Percentiles rank a stretch among this genome's conserved stretches.
Evolutionary conservation across 2,888 invertebrate species (phyloP).

Genomic region (Drosophila pseudotalamancana): DNA sequence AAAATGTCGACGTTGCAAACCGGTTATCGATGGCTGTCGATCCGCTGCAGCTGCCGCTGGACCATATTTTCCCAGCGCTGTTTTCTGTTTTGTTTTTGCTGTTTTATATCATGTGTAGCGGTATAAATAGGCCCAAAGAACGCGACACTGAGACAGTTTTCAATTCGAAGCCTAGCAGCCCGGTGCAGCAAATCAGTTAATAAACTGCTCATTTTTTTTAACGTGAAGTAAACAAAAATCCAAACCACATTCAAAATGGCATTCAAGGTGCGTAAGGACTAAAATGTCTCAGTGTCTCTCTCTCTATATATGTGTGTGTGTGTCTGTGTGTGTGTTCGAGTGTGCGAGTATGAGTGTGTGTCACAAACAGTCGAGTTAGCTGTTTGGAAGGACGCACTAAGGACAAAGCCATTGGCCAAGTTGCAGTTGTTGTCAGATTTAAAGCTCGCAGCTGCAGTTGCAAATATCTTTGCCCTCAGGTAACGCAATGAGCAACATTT

Average conservation of each 20-base stretch:
- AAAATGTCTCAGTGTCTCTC: no score
- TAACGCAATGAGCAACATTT: neutral
- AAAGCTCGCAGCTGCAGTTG: neutral
- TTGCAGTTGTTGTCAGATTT: neutral
- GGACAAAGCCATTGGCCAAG: neutral
- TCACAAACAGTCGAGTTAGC: neutral
- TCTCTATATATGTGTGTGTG: no score
- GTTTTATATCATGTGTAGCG: slow-evolving; percentile 32
- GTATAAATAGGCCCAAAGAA: slow-evolving; percentile 78
- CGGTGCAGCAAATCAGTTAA: slow-evolving; percentile 21
- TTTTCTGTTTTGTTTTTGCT: no score
- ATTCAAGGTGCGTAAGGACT: slow-evolving; percentile 74
- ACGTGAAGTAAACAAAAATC: slow-evolving; percentile 14
- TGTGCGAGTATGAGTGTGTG: slow-evolving; percentile 4
- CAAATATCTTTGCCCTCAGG: slow-evolving; percentile 1
- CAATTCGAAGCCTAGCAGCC: slow-evolving; percentile 48
- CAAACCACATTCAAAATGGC: slow-evolving; percentile 59
- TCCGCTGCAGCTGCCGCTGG: slow-evolving; percentile 25
- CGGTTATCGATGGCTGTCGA: slow-evolving; percentile 50
- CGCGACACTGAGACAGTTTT: slow-evolving; percentile 73
- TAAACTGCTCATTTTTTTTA: slow-evolving; percentile 50
- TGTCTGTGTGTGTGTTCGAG: neutral
- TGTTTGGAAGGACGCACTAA: neutral
- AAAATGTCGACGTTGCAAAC: slow-evolving; percentile 54
- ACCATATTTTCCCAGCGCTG: slow-evolving; percentile 53